Conservation (phyloP, 2,113 vertebrate species). For the Chaenogobius annularis region DNA sequence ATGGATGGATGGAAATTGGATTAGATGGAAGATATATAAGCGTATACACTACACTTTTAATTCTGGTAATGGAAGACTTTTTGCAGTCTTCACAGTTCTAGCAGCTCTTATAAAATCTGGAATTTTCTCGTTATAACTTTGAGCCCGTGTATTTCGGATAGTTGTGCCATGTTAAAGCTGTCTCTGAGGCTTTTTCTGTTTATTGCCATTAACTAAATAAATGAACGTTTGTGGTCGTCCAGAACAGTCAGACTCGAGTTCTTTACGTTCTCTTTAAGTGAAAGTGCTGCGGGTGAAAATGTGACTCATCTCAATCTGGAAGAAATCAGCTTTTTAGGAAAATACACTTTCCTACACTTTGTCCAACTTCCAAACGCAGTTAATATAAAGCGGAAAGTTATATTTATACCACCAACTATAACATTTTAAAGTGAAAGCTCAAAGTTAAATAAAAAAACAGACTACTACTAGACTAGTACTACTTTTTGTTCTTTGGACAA, state of each 20-base stretch:
- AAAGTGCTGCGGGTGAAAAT: conserved; percentile 26
- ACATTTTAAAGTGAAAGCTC: background rate
- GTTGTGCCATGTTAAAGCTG: background rate
- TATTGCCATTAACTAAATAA: conserved; percentile 1
- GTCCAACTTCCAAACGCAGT: background rate
- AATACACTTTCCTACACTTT: conserved; percentile 4
- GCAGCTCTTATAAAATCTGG: conserved; percentile 20
- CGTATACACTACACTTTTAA: too few relatives aligned
- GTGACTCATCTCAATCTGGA: conserved; percentile 49
- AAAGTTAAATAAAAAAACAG: too few relatives aligned
- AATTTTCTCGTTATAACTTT: conserved; percentile 21
- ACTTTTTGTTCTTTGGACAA: too few relatives aligned
- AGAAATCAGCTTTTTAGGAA: conserved; percentile 20
- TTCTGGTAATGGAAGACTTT: conserved; percentile 17
- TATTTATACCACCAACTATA: background rate
- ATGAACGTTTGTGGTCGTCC: conserved; percentile 1
- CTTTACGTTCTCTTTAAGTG: conserved; percentile 9
- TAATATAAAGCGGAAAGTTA: background rate
- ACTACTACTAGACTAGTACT: too few relatives aligned
- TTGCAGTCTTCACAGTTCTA: conserved; percentile 11
- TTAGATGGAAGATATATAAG: too few relatives aligned
- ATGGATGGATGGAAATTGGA: too few relatives aligned
- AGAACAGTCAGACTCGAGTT: conserved; percentile 16
- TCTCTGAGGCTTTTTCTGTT: conserved; percentile 13
- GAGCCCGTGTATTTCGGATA: background rate